Conservation (phyloP, 2,797 vertebrate species). For the Phataginus tricuspis region DNA sequence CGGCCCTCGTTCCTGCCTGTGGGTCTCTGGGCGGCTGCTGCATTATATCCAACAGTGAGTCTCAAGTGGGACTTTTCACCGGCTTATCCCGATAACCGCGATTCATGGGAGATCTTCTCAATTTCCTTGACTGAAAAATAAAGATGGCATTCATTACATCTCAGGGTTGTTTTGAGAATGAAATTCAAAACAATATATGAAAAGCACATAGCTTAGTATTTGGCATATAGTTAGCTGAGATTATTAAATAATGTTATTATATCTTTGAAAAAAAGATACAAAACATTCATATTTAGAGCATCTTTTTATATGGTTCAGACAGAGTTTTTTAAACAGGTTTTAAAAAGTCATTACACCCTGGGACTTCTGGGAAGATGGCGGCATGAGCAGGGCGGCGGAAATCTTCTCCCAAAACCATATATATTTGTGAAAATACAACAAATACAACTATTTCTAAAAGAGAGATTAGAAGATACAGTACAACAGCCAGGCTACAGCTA, state of each 20-base stretch:
- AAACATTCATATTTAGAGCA: background rate
- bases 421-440: no score
- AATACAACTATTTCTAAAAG: no score
- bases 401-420: no score
- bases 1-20: background rate
- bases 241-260: background rate
- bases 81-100: rapidly evolving
- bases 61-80: rapidly evolving
- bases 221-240: rapidly evolving
- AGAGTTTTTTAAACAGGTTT: background rate
- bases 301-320: background rate
- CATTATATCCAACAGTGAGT: rapidly evolving
- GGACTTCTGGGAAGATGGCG: no score
- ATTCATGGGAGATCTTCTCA: rapidly evolving
- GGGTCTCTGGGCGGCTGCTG: no score
- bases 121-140: background rate
- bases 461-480: no score
- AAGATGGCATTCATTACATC: background rate
- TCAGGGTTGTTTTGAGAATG: background rate
- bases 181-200: background rate
- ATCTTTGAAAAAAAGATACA: background rate
- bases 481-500: no score
- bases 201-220: background rate
- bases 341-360: background rate
- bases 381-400: no score